Conservation (phyloP, 2,113 vertebrate genomes). For the Planiliza haematocheilus region DNA sequence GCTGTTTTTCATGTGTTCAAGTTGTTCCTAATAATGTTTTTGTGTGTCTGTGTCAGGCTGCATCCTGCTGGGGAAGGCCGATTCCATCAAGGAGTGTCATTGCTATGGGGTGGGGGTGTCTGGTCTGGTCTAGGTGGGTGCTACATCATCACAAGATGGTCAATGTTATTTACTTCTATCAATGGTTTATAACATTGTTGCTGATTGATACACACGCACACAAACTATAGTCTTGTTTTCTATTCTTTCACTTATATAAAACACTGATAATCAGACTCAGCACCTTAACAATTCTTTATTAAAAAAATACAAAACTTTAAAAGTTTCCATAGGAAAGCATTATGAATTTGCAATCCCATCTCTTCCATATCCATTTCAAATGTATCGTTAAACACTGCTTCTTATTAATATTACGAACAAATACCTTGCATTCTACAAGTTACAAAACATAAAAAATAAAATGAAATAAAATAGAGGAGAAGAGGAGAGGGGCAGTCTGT, state of each 20-base stretch:
- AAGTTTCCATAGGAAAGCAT: conserved; percentile 99
- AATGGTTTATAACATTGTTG: too few species aligned
- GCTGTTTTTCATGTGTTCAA: too few species aligned
- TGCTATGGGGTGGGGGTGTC: too few species aligned
- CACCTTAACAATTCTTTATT: conserved; percentile 77
- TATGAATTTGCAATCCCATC: conserved; percentile 91
- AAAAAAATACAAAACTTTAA: conserved; percentile 85
- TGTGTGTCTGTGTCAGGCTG: too few species aligned
- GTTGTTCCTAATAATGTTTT: too few species aligned
- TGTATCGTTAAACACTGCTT: conserved; percentile 48
- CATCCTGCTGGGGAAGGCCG: too few species aligned
- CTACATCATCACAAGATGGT: too few species aligned
- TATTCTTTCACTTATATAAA: neutral
- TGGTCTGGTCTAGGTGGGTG: too few species aligned
- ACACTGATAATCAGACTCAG: conserved; percentile 8
- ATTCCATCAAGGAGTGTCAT: too few species aligned
- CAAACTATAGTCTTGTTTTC: neutral
- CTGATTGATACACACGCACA: too few species aligned
- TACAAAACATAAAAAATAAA: conserved; percentile 39
- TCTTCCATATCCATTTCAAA: conserved; percentile 85
- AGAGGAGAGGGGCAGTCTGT: conserved; percentile 49
- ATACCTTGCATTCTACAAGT: conserved; percentile 59
- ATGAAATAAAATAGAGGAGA: conserved; percentile 56
- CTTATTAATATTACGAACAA: conserved; percentile 70
- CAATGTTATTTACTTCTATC: too few species aligned